A percentile compares a stretch with the other conserved stretches of the same genome.
Evolutionary conservation across 2,797 vertebrate genomes (phyloP).

Genomic region (Nyctibius grandis): DNA sequence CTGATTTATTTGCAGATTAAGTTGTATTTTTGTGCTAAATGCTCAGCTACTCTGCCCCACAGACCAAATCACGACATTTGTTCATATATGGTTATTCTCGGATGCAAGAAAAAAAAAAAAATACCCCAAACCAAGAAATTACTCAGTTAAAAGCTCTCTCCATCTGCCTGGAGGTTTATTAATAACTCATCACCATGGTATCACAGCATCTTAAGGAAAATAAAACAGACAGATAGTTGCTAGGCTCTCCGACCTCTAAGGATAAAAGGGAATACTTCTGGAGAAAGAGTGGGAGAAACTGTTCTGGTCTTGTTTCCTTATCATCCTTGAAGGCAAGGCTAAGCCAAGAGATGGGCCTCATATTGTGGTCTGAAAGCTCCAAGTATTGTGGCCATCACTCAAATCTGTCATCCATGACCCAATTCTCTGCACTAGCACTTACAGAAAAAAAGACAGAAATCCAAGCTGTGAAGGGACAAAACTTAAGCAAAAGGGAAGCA

Average conservation of each 20-base stretch:
- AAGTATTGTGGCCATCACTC: background rate
- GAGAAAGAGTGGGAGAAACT: background rate
- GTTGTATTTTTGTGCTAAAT: constrained; percentile 39
- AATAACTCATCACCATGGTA: constrained; percentile 65
- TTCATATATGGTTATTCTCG: constrained; percentile 61
- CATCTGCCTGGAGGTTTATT: constrained; percentile 54
- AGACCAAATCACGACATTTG: constrained; percentile 48
- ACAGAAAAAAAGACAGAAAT: background rate
- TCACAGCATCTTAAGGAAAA: constrained; percentile 53
- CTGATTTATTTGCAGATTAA: constrained; percentile 56
- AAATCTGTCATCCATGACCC: background rate
- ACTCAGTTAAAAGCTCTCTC: constrained; percentile 27
- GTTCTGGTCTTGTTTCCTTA: background rate
- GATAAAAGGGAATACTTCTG: constrained; percentile 16
- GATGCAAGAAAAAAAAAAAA: background rate
- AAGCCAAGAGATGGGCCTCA: background rate
- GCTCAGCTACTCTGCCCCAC: background rate
- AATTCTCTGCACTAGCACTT: background rate
- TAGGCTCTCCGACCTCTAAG: constrained; percentile 31
- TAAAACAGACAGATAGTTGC: constrained; percentile 61
- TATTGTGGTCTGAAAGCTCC: background rate
- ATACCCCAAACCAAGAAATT: background rate
- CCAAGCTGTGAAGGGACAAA: background rate
- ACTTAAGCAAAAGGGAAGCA: background rate
- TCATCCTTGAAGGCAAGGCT: background rate